These are phyloP conservation scores for Acropternis orthonyx DNA, from an alignment of 2,797 vertebrate genomes.

Conservation along the genomic window DNA sequence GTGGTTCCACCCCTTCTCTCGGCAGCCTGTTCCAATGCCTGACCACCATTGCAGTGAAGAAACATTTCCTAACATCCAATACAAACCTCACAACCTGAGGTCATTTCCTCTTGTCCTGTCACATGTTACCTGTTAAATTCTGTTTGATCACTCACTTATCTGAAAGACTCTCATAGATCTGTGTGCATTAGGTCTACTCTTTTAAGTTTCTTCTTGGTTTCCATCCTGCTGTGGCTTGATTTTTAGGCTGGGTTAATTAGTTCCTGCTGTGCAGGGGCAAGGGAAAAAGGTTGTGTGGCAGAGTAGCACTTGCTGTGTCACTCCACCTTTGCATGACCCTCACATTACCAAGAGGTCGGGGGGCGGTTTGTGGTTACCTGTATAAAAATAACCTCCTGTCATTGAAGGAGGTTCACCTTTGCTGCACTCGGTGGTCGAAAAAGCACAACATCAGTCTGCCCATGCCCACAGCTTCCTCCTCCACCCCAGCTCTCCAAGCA, in stretches of 20 bases:
- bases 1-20: background rate
- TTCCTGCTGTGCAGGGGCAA: background rate
- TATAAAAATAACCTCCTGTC: background rate
- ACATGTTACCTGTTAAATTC: background rate
- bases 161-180: background rate
- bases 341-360: too few species aligned
- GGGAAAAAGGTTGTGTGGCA: background rate
- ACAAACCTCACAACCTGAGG: background rate
- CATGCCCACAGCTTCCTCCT: background rate
- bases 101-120: background rate
- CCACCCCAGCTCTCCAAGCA: rapidly evolving
- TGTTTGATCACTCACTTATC: background rate
- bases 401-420: background rate
- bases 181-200: background rate
- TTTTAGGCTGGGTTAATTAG: background rate
- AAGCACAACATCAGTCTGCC: background rate
- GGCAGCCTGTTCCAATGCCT: background rate
- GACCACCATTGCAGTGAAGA: background rate
- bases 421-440: background rate
- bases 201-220: background rate
- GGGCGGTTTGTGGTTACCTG: background rate
- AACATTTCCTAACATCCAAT: background rate
- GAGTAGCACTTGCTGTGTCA: background rate
- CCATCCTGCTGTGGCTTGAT: background rate
- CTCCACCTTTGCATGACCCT: background rate